A percentile compares a stretch with the other conserved stretches of the same genome.
Evolutionary conservation across 2,888 invertebrate genomes (phyloP).

Genomic region (Drosophila hawaiiensis): DNA sequence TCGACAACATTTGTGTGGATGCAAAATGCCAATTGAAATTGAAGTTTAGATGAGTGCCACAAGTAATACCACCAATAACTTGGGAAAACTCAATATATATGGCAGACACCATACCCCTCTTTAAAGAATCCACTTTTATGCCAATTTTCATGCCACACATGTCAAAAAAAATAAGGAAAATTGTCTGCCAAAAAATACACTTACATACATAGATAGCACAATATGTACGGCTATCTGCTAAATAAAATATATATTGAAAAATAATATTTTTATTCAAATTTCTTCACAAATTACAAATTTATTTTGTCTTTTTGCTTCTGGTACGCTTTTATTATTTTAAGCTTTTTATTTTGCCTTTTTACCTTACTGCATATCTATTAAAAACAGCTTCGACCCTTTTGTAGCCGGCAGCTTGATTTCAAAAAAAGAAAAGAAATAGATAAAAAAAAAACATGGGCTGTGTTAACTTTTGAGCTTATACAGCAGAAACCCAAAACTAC

Average conservation of each 20-base stretch:
- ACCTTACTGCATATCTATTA: constrained; percentile 12
- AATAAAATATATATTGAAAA: constrained; percentile 75
- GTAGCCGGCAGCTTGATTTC: constrained; percentile 30
- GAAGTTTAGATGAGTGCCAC: constrained; percentile 71
- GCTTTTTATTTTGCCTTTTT: constrained; percentile 30
- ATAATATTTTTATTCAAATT: constrained; percentile 49
- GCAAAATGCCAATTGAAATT: constrained; percentile 79
- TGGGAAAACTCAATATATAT: constrained; percentile 65
- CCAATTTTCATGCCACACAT: constrained; percentile 44
- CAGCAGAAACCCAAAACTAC: constrained; percentile 66
- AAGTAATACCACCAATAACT: constrained; percentile 54
- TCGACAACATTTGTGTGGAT: constrained; percentile 70
- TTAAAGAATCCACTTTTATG: constrained; percentile 47
- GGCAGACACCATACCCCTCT: constrained; percentile 25
- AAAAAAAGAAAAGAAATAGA: constrained; percentile 7
- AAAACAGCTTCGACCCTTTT: constrained; percentile 33
- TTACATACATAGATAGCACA: neutral
- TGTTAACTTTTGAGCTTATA: constrained; percentile 61
- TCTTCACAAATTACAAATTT: constrained; percentile 42
- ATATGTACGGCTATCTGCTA: constrained; percentile 44
- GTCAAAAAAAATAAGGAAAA: constrained; percentile 3
- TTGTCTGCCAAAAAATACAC: constrained; percentile 47
- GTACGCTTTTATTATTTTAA: constrained; percentile 28
- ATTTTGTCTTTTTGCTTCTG: constrained; percentile 43
- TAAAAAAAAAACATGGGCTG: constrained; percentile 31